A percentile compares a stretch with the other conserved stretches of the same genome.
phyloP scores from a whole-genome alignment of 2,888 invertebrate genomes.

The Drosophila algonquin region DNA sequence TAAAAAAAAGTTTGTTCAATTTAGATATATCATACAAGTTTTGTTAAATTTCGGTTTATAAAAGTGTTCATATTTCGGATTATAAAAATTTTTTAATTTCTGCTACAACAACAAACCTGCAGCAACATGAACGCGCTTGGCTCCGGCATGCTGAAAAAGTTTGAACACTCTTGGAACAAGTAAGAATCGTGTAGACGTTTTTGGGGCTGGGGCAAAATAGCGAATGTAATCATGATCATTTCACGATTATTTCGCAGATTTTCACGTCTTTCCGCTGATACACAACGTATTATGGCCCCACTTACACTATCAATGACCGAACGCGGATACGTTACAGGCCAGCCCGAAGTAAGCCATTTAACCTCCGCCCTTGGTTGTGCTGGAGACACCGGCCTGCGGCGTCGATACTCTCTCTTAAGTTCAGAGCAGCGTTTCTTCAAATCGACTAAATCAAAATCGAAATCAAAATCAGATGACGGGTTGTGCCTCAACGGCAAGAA shows the following conservation, averaged over 20 bases:
- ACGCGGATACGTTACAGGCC: too few relatives aligned
- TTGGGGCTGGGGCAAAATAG: constrained; percentile 12
- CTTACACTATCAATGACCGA: too few relatives aligned
- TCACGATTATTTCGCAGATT: constrained; percentile 48
- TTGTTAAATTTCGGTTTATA: constrained; percentile 8
- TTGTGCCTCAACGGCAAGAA: constrained; percentile 73
- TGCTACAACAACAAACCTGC: constrained; percentile 58
- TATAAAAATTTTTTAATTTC: constrained; percentile 37
- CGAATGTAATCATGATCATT: constrained; percentile 20
- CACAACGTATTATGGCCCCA: too few relatives aligned
- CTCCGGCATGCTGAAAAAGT: constrained; percentile 61
- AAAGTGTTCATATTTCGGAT: too few relatives aligned
- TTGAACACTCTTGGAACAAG: constrained; percentile 70
- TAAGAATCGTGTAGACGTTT: constrained; percentile 48
- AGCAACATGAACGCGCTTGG: constrained; percentile 66
- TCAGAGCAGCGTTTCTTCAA: too few relatives aligned
- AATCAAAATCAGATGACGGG: constrained; percentile 12
- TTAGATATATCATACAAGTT: constrained; percentile 33
- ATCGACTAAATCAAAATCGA: constrained; percentile 19
- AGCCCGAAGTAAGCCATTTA: too few relatives aligned
- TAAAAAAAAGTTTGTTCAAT: too few relatives aligned
- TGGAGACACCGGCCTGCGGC: too few relatives aligned
- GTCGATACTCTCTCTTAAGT: too few relatives aligned
- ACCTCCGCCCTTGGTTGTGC: too few relatives aligned
- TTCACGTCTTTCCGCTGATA: constrained; percentile 66